These are phyloP conservation scores for Oryctolagus cuniculus DNA, from an alignment of 2,113 vertebrate species.

Conservation along the genomic window mOryCun1.1 NC_091450.1:48953001-48953500, in stretches of 20 bases:
- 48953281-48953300: not conserved
- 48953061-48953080: constrained; percentile 73
- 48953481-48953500: not conserved
- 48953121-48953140: constrained; percentile 40
- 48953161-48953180: constrained; percentile 34
- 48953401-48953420: not conserved
- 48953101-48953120: constrained; percentile 47
- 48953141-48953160: not conserved
- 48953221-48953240: constrained; percentile 43
- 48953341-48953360: not conserved
- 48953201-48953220: constrained; percentile 45
- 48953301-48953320: not conserved
- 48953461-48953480: not conserved
- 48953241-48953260: constrained; percentile 34
- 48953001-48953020: constrained; percentile 69
- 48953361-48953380: not conserved
- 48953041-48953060: constrained; percentile 76
- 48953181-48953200: not conserved
- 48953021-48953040: constrained; percentile 70
- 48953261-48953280: not conserved
- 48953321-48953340: not conserved
- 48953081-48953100: constrained; percentile 59
- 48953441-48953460: not conserved
- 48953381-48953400: not conserved
- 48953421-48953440: not conserved